Evolutionary conservation across 2,888 invertebrate species (phyloP).

Genomic region (Rhingia campestris): DNA sequence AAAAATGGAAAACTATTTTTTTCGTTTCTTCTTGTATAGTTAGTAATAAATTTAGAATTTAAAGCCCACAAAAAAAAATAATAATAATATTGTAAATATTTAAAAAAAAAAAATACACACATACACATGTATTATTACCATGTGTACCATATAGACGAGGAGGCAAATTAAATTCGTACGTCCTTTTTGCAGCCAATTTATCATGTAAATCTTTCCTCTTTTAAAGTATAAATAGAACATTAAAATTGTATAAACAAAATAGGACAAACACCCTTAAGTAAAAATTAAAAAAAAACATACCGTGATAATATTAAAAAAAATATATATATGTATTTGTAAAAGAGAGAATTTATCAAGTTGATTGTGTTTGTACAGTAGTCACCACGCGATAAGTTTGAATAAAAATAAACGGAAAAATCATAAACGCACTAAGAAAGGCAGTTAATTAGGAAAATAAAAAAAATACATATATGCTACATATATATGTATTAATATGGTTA

Average conservation of each 20-base stretch:
- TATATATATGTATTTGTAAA: conserved; percentile 70
- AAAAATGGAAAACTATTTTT: conserved; percentile 64
- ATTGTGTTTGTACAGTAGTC: conserved; percentile 71
- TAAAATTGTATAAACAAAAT: conserved; percentile 46
- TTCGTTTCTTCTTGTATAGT: conserved; percentile 79
- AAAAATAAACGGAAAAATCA: conserved; percentile 51
- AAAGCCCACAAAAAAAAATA: conserved; percentile 64
- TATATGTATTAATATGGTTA: conserved; percentile 78
- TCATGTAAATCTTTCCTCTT: conserved; percentile 75
- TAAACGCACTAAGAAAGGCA: conserved; percentile 70
- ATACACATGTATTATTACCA: conserved; percentile 36
- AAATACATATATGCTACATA: conserved; percentile 73
- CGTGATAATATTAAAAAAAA: conserved; percentile 75
- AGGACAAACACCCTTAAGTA: conserved; percentile 46
- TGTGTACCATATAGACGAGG: conserved; percentile 35
- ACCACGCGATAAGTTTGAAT: conserved; percentile 67
- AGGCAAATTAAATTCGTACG: conserved; percentile 48
- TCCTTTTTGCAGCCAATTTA: conserved; percentile 69
- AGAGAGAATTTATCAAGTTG: conserved; percentile 65
- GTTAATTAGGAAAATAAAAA: conserved; percentile 76
- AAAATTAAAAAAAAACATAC: conserved; percentile 68
- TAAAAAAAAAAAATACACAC: conserved; percentile 46
- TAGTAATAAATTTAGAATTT: conserved; percentile 77
- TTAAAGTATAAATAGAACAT: conserved; percentile 43
- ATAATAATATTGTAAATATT: conserved; percentile 69